phyloP scores from a whole-genome alignment of 2,888 invertebrate genomes.

The Lucinisca nassula region DNA sequence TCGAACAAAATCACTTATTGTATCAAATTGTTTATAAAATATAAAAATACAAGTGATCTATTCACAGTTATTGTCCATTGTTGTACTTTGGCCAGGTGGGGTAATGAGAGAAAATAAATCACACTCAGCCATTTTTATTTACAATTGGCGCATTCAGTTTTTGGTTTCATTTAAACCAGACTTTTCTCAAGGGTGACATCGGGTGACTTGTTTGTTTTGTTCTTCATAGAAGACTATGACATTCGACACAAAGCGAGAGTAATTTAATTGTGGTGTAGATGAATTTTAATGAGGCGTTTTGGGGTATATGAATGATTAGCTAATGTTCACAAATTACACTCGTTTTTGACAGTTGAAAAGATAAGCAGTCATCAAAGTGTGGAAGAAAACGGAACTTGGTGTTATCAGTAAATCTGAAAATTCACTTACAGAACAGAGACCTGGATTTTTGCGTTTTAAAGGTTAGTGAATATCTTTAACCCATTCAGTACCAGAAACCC shows the following conservation, averaged over 20 bases:
- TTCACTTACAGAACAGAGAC: too few relatives aligned
- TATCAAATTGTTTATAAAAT: neutral
- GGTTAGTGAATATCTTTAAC: too few relatives aligned
- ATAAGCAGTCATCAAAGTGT: neutral
- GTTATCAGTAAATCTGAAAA: neutral
- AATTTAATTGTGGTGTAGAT: neutral
- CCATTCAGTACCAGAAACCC: too few relatives aligned
- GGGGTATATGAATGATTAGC: neutral
- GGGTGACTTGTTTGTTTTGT: neutral
- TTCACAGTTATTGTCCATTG: slow-evolving; percentile 41
- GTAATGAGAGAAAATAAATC: slow-evolving; percentile 33
- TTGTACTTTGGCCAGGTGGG: slow-evolving; percentile 32
- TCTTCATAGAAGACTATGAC: neutral
- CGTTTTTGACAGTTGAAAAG: neutral
- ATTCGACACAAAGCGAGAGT: neutral
- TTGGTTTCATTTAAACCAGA: neutral
- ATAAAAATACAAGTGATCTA: neutral
- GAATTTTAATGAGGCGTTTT: neutral
- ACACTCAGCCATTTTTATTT: neutral
- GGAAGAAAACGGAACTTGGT: neutral
- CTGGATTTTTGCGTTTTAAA: too few relatives aligned
- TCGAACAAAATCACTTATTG: neutral
- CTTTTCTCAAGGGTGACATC: neutral
- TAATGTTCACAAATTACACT: neutral
- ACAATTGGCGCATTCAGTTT: neutral